These are phyloP conservation scores for Oostethus manadensis DNA, from an alignment of 2,113 vertebrate species.

Conservation along the genomic window DNA sequence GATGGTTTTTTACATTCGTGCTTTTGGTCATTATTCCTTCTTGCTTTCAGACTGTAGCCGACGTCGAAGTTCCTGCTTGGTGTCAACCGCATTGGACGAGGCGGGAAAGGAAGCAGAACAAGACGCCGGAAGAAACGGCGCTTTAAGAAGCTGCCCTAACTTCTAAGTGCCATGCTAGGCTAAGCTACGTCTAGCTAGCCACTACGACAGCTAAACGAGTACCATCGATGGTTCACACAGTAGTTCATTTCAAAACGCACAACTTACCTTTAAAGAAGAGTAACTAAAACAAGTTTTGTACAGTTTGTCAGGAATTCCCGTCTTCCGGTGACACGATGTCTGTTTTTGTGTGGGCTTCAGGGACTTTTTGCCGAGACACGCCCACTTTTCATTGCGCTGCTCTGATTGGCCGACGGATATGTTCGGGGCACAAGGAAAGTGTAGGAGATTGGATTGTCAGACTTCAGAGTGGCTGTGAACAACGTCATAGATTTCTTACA, in stretches of 20 bases:
- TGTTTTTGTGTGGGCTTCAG: background rate
- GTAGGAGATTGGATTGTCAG: background rate
- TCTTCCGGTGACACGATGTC: background rate
- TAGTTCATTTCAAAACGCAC: too few relatives aligned
- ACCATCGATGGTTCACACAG: background rate
- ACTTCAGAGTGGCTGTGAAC: background rate
- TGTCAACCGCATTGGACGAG: too few relatives aligned
- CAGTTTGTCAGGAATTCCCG: background rate
- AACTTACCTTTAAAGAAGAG: too few relatives aligned
- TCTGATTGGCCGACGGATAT: slow-evolving; percentile 19
- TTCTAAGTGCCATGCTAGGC: background rate
- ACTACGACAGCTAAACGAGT: background rate
- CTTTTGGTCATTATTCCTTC: too few relatives aligned
- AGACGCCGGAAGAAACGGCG: too few relatives aligned
- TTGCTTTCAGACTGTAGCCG: background rate
- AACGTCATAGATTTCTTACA: too few relatives aligned
- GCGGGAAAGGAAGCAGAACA: too few relatives aligned
- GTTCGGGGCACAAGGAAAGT: background rate
- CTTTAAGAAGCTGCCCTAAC: background rate
- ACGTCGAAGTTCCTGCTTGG: too few relatives aligned
- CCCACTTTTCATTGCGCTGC: background rate
- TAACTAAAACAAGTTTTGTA: background rate
- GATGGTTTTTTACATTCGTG: too few relatives aligned
- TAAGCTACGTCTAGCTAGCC: background rate
- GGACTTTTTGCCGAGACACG: background rate